Evolutionary conservation across 2,797 vertebrate genomes (phyloP).

Genomic region (Stomatorhinus walkeri): DNA sequence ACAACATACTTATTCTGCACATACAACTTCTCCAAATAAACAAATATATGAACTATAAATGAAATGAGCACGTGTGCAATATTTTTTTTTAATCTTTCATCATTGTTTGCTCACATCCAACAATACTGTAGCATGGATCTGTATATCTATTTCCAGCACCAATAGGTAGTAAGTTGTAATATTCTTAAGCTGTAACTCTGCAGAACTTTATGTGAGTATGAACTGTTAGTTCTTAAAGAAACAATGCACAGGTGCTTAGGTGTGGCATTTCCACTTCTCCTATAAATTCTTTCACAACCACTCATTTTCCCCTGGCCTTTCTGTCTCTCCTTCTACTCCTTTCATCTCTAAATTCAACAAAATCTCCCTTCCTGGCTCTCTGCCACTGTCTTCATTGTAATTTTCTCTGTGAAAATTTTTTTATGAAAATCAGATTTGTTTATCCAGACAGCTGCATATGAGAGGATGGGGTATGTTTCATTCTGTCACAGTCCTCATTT

Average conservation of each 20-base stretch:
- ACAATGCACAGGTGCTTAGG: background rate
- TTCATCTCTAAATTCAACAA: slow-evolving; percentile 29
- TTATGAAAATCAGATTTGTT: background rate
- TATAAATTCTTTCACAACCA: background rate
- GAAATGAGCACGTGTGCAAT: background rate
- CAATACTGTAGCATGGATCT: background rate
- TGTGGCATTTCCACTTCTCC: background rate
- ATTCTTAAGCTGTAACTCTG: background rate
- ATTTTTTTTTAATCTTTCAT: background rate
- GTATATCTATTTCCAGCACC: background rate
- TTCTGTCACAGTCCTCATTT: slow-evolving; percentile 28
- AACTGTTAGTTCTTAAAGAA: background rate
- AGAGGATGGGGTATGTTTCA: slow-evolving; percentile 32
- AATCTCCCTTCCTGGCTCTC: slow-evolving; percentile 22
- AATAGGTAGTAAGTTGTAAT: background rate
- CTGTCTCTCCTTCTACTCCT: slow-evolving; percentile 5
- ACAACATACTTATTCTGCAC: background rate
- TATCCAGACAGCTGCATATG: slow-evolving; percentile 26
- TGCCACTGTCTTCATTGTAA: slow-evolving; percentile 17
- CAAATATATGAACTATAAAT: background rate
- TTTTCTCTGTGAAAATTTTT: background rate
- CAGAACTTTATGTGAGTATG: background rate
- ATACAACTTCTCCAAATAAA: background rate
- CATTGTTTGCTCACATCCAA: background rate
- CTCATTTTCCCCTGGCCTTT: slow-evolving; percentile 14